Evolutionary conservation across 2,888 invertebrate species (phyloP), one percentile per base, ranked within the genome.

Genomic region (Aphodius sticticus): DNA sequence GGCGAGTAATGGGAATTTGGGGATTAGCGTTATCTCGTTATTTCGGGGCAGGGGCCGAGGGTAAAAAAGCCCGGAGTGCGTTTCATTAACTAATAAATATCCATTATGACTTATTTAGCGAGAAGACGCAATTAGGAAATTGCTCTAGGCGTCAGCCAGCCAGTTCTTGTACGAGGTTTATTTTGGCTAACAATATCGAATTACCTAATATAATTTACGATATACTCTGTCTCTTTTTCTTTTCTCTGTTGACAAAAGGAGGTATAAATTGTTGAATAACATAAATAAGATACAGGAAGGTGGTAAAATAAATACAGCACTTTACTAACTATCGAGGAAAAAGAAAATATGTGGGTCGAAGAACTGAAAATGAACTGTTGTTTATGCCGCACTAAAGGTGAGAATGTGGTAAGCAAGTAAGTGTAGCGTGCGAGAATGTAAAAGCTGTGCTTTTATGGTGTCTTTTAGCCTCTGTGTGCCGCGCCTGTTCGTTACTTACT

Each of bases 401-500:
- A 53, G 12, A 12, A 9, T 1, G 53, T 53, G 12, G 53, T 53
- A 53, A 53, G 12, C 53, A 53, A 53, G 53, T 53, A 53, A 53
- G 53, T 53, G 53, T 53, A 53, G 53, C 53, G 53, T 53, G 53
- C 12, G 53, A 12, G 53, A 53, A 53, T 53, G 53, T 12, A 53
- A 53, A 53, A 53, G 53, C 53, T 53, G 53, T 9, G 53, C 53
- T 53, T 53, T 53, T 7, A 53, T 69, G 16, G 76, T 69, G 69
- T 16, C 53, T 53, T 12, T 53, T 53, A 53, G 53, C 53, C 1
- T 53, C 53, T 53, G 53, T 53, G 53, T 53, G 53, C 53, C 53
- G 53, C 53, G 53, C 53, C 53, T 12, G 2, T 26, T 26, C 26
- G 26, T 26, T 78, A 83, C 83, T 82, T 82, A 83, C 83, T 69